A percentile compares a stretch with the other conserved stretches of the same genome.
Evolutionary conservation across 2,113 vertebrate species (phyloP).

Genomic region (Megalops atlanticus): DNA sequence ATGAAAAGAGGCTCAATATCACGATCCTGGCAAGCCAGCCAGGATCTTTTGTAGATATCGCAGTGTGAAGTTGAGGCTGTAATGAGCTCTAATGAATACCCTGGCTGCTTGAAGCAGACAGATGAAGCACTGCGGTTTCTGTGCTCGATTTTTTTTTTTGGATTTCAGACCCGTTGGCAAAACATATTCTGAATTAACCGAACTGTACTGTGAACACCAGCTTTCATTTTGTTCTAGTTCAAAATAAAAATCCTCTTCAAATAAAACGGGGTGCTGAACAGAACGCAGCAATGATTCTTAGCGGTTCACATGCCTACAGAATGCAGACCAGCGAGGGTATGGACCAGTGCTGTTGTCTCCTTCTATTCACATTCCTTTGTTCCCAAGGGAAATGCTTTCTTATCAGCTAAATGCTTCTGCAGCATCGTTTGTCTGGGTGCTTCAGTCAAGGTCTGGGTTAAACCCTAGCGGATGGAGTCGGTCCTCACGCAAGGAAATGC

Average conservation of each 20-base stretch:
- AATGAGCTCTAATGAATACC: background rate
- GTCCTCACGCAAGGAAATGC: background rate
- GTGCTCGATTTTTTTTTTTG: background rate
- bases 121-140: background rate
- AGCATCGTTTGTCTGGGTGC: background rate
- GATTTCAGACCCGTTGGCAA: background rate
- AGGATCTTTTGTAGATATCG: background rate
- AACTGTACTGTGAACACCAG: background rate
- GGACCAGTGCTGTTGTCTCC: background rate
- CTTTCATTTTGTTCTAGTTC: background rate
- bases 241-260: too few species aligned
- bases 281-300: background rate
- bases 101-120: background rate
- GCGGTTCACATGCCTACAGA: background rate
- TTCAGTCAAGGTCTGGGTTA: background rate
- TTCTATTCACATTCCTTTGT: background rate
- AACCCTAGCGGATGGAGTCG: background rate
- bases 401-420: background rate
- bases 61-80: background rate
- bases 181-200: background rate
- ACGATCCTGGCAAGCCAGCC: background rate
- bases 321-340: background rate
- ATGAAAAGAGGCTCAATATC: background rate
- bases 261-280: too few species aligned
- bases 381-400: background rate